Evolutionary conservation across 2,113 vertebrate species (phyloP).

Genomic region (Excalfactoria chinensis): DNA sequence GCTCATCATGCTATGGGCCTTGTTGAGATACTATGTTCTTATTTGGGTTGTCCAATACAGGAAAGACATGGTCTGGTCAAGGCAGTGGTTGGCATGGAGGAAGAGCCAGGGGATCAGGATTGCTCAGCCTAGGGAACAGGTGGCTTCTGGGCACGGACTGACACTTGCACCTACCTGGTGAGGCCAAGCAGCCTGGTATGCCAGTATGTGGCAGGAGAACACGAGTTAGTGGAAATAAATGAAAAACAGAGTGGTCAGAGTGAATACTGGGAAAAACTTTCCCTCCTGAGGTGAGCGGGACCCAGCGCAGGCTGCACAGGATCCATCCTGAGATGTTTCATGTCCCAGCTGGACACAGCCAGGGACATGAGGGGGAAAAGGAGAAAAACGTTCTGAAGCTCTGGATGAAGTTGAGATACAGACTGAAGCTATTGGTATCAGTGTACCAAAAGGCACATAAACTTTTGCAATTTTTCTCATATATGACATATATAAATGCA

Average conservation of each 20-base stretch:
- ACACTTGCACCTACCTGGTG: background rate
- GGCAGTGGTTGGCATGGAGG: background rate
- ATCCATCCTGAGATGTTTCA: background rate
- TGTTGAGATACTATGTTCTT: too few relatives aligned
- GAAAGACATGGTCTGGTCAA: background rate
- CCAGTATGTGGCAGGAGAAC: fast-evolving
- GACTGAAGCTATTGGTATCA: background rate
- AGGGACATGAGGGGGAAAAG: background rate
- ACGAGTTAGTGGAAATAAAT: fast-evolving
- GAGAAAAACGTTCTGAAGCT: background rate
- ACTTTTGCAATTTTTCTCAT: background rate
- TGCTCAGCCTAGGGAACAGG: background rate
- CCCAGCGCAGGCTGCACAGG: background rate
- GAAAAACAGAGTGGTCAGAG: background rate
- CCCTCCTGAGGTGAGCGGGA: background rate
- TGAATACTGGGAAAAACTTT: background rate
- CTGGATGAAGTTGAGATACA: background rate
- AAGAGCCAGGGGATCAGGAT: fast-evolving
- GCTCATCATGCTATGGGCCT: fast-evolving
- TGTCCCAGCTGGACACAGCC: background rate
- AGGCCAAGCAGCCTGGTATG: background rate
- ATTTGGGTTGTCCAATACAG: background rate
- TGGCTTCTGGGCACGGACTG: background rate
- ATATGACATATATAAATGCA: constrained; percentile 8
- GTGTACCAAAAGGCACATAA: background rate